A percentile compares a stretch with the other conserved stretches of the same genome.
Conservation (phyloP, 2,113 vertebrate species). For the Podiceps cristatus region DNA sequence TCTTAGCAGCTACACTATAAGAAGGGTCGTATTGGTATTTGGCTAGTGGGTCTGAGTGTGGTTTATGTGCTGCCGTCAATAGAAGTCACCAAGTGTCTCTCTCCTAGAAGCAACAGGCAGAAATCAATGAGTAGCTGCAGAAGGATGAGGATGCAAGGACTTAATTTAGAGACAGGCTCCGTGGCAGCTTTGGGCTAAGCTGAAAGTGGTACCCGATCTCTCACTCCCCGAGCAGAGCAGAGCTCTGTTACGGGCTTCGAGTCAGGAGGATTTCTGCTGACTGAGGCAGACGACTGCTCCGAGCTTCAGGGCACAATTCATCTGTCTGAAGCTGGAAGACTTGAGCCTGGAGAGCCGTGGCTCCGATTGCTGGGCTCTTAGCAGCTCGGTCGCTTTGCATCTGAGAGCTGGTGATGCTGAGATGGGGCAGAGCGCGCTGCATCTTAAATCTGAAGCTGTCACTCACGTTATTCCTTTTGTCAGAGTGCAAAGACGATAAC, state of each 20-base stretch:
- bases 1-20: accelerated
- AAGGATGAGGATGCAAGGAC: not conserved
- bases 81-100: not conserved
- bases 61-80: not conserved
- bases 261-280: not conserved
- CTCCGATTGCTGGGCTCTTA: not conserved
- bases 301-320: not conserved
- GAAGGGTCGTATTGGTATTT: accelerated
- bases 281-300: accelerated
- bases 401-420: not conserved
- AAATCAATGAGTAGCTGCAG: not conserved
- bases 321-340: not conserved
- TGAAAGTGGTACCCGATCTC: not conserved
- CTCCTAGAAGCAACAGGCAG: not conserved
- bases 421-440: accelerated
- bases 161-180: not conserved
- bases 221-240: not conserved
- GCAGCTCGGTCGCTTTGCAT: accelerated
- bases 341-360: accelerated
- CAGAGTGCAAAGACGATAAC: accelerated
- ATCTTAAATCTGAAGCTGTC: not conserved
- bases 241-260: not conserved
- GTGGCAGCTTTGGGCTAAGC: not conserved
- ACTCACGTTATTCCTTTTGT: accelerated
- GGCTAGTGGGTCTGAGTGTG: accelerated